phyloP scores from a whole-genome alignment of 1,140 invertebrate genomes.

The Melitaea cinxia region DNA sequence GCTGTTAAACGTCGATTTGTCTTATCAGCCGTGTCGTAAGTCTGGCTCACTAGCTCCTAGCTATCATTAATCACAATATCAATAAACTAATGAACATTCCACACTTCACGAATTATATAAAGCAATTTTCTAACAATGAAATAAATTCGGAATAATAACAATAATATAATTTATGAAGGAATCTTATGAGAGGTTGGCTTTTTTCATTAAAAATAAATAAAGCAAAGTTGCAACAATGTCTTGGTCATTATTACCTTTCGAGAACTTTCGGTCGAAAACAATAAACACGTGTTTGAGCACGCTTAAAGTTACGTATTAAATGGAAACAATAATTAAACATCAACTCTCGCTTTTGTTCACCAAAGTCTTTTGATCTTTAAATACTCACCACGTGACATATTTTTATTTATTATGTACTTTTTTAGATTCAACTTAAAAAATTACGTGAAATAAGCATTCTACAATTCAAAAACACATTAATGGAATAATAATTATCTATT shows the following conservation, averaged over 20 bases:
- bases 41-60: conserved; percentile 13
- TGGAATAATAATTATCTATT: no score
- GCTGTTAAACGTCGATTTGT: conserved; percentile 35
- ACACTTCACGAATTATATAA: conserved; percentile 4
- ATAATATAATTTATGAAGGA: no score
- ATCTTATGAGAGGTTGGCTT: not conserved
- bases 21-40: conserved; percentile 33
- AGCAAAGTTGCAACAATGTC: conserved; percentile 10
- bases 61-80: conserved; percentile 29
- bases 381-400: not conserved
- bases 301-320: conserved; percentile 15
- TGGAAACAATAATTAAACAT: conserved; percentile 1
- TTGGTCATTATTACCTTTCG: conserved; percentile 1
- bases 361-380: not conserved
- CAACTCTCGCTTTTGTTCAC: not conserved
- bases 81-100: conserved; percentile 27
- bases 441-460: no score
- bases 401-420: not conserved
- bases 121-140: not conserved
- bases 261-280: conserved; percentile 20
- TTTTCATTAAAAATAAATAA: not conserved
- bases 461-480: no score
- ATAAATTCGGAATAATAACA: not conserved
- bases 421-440: no score
- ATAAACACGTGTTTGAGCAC: conserved; percentile 15